Evolutionary conservation across 2,797 vertebrate species (phyloP), one percentile per base, ranked within the genome.

Genomic region (Crenuchus spilurus): DNA sequence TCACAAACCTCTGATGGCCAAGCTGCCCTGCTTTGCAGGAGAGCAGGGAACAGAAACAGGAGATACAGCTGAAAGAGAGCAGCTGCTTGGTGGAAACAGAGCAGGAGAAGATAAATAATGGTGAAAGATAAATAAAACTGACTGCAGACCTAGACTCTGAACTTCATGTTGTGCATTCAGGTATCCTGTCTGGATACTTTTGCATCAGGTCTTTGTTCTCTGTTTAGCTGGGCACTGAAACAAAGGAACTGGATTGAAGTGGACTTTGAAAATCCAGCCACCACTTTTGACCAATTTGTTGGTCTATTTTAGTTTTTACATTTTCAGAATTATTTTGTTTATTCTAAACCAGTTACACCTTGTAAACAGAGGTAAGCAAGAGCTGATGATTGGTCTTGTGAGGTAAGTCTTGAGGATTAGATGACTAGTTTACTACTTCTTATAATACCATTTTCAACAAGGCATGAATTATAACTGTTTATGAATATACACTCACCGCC

Each of bases 1-100:
- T 5, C 96, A 98, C 87, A 91, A 82, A 48, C 93, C 94, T 0
- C 86, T 98, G 76, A 85, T 95, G 60, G 76, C 84, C 77, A 87
- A 74, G 79, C 75, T 96, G 74, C 83, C 89, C 0, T 86, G 86
- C 81, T 82, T 69, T 0, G 75, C 82, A 0, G 2, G n/a, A 3
- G 1, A 74, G 33, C 49, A 44, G 18, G 28, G 1, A 2, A 82
- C 84, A 1, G 87, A 88, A 14, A 85, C 84, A 13, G 52, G 35
- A 37, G 74, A 64, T 3, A 1, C 67, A 0, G 82, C 2, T 0
- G 93, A 93, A 51, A 87, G 81, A 3, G 91, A 91, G 75, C 81
- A 90, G 77, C 89, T 94, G 64, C 77, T 93, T 70, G 76, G 57
- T 8, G 77, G 77, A 0, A 81, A 70, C 39, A 63, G 80, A 76